Conservation (phyloP, 2,797 vertebrate species). For the Phrynocephalus guinanensis region DNA sequence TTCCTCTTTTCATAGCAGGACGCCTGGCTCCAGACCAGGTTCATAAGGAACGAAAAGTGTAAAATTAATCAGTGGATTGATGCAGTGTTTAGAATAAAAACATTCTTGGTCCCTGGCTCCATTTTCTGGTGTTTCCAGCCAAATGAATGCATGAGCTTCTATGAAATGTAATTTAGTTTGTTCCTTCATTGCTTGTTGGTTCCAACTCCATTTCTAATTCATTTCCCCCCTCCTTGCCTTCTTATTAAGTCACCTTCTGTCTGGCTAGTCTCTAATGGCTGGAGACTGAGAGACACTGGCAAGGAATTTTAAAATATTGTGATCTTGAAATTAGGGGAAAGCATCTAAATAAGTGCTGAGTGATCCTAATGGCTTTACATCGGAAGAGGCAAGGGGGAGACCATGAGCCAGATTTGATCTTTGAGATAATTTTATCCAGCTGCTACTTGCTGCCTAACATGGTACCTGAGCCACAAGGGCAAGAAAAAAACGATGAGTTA, state of each 20-base stretch:
- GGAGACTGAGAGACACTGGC: slow-evolving; percentile 1
- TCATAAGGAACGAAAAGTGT: slow-evolving; percentile 73
- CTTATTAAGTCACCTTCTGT: slow-evolving; percentile 59
- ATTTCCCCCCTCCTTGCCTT: slow-evolving; percentile 67
- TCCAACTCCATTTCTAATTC: slow-evolving; percentile 64
- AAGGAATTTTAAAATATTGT: slow-evolving; percentile 12
- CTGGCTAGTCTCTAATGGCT: slow-evolving; percentile 45
- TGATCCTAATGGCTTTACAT: background rate
- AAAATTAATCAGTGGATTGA: slow-evolving; percentile 75
- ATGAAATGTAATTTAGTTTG: slow-evolving; percentile 72
- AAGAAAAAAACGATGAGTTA: background rate
- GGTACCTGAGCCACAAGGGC: background rate
- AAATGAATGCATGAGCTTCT: slow-evolving; percentile 65
- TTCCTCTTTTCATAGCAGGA: slow-evolving; percentile 65
- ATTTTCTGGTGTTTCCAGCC: slow-evolving; percentile 66
- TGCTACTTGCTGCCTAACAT: background rate
- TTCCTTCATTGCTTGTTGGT: slow-evolving; percentile 70
- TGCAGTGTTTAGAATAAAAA: slow-evolving; percentile 74
- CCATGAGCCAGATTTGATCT: background rate
- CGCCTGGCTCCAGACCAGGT: slow-evolving; percentile 67
- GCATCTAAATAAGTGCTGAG: background rate
- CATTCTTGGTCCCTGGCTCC: slow-evolving; percentile 59
- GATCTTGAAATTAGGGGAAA: background rate
- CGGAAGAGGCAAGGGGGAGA: background rate
- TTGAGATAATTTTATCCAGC: background rate